A percentile compares a stretch with the other conserved stretches of the same genome.
phyloP scores from a whole-genome alignment of 2,797 vertebrate genomes.

The Vespertilio murinus region DNA sequence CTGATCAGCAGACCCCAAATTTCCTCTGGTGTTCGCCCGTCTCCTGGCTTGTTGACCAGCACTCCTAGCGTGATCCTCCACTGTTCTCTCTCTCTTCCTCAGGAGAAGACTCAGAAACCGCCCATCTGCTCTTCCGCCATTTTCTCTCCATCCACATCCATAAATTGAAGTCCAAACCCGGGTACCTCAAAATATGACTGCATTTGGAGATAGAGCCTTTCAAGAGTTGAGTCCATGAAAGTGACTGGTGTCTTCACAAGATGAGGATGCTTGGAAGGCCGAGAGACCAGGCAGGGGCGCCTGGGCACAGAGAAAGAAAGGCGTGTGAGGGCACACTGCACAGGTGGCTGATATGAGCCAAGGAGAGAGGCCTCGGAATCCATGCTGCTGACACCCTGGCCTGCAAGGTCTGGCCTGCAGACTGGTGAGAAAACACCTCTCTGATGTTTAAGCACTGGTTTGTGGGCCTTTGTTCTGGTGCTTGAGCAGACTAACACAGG shows the following conservation, averaged over 20 bases:
- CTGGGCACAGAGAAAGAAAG: accelerated
- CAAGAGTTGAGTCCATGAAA: not conserved
- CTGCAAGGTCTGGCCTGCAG: not conserved
- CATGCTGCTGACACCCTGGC: not conserved
- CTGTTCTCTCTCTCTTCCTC: too few relatives aligned
- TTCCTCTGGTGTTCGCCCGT: too few relatives aligned
- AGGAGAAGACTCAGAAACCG: too few relatives aligned
- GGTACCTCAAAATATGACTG: not conserved
- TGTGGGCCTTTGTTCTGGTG: not conserved
- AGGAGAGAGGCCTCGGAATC: not conserved
- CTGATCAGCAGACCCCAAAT: too few relatives aligned
- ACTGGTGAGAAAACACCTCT: not conserved
- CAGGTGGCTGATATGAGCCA: not conserved
- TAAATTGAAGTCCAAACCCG: too few relatives aligned
- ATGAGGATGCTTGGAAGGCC: not conserved
- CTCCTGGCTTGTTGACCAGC: too few relatives aligned
- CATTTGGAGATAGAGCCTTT: not conserved
- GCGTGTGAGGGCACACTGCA: accelerated
- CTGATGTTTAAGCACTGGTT: not conserved
- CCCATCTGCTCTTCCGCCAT: too few relatives aligned
- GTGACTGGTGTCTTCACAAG: not conserved
- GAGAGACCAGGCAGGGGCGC: not conserved
- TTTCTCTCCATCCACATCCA: too few relatives aligned
- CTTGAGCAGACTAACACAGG: not conserved
- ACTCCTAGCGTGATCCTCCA: too few relatives aligned